Base-by-base conservation (phyloP, 2,888 invertebrate species). In the Proisotoma minuta region DNA sequence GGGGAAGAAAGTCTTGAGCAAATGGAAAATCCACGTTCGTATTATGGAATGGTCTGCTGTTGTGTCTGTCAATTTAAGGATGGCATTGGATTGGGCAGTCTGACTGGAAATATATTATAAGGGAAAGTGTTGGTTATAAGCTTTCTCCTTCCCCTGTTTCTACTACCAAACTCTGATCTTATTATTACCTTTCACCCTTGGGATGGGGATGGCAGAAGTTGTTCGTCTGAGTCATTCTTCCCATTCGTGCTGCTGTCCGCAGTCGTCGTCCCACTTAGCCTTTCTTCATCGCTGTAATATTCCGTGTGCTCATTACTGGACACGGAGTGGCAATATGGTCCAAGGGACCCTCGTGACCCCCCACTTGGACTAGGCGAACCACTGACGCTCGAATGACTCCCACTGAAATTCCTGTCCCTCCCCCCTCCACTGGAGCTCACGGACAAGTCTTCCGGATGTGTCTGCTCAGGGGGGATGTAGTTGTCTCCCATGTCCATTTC, bases 381-480 rank as follows among this genome's bases (percentile, higher is more conserved):
- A 43, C 68, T 70, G 22, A 68, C 67, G 51, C 70, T 72, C 43
- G 70, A 70, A 49, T 71, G 70, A 60, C 71, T 71, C 15, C 73
- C 70, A 27, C 68, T 70, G 50, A 65, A 73, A 34, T 70, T 51
- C 20, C 68, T 59, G 53, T 52, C 57, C 43, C 68, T 60, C 8
- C 66, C 50, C 18, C 43, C 43, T 4, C 18, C 43, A 10, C 59
- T 39, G 2, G 58, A 60, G 43, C 56, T 54, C 57, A 91, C 85
- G 59, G 91, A 91, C 68, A 93, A 81, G 77, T 93, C 93, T 77
- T 93, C 92, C 5, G 93, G 93, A 78, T 92, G 92, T 1, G 92
- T 92, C 80, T 93, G 93, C 77, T 88, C 91, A 20, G 91, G 91
- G 52, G 84, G 76, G 5, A 74, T 57, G 20, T 62, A 57, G 18